phyloP scores from a whole-genome alignment of 2,113 vertebrate genomes.

The Helogale parvula region DNA sequence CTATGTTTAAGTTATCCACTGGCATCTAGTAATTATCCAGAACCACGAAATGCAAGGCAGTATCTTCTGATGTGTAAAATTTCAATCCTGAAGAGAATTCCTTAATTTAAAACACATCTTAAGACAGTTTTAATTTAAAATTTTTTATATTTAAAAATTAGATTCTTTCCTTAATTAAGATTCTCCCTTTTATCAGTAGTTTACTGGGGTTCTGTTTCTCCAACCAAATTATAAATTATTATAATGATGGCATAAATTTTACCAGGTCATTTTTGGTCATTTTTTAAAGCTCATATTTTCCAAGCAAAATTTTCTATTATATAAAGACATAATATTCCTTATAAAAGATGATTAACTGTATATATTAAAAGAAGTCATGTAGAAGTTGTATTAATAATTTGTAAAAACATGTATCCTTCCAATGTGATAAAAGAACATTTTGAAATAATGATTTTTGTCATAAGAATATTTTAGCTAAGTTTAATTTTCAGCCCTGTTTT shows the following conservation, averaged over 20 bases:
- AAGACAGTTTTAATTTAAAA: conserved; percentile 77
- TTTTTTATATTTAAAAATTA: conserved; percentile 69
- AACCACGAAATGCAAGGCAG: conserved; percentile 86
- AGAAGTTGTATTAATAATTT: conserved; percentile 46
- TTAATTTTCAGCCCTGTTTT: conserved; percentile 57
- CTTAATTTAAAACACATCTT: conserved; percentile 79
- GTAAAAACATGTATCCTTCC: neutral
- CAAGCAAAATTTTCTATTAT: conserved; percentile 26
- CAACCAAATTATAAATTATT: neutral
- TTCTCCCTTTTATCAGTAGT: conserved; percentile 39
- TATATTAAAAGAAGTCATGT: neutral
- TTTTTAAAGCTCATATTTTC: conserved; percentile 52
- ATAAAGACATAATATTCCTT: neutral
- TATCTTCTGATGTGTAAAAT: conserved; percentile 90
- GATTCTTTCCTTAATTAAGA: conserved; percentile 30
- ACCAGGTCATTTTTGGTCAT: neutral
- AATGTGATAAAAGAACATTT: conserved; percentile 24
- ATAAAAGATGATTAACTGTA: neutral
- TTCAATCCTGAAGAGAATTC: conserved; percentile 81
- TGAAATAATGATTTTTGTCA: conserved; percentile 47
- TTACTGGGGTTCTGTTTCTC: neutral
- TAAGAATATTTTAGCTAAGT: conserved; percentile 58
- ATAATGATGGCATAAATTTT: neutral
- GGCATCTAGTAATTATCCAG: conserved; percentile 92
- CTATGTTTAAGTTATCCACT: conserved; percentile 90